Conservation (phyloP, 2,888 invertebrate species). For the Morpho deidamia region DNA sequence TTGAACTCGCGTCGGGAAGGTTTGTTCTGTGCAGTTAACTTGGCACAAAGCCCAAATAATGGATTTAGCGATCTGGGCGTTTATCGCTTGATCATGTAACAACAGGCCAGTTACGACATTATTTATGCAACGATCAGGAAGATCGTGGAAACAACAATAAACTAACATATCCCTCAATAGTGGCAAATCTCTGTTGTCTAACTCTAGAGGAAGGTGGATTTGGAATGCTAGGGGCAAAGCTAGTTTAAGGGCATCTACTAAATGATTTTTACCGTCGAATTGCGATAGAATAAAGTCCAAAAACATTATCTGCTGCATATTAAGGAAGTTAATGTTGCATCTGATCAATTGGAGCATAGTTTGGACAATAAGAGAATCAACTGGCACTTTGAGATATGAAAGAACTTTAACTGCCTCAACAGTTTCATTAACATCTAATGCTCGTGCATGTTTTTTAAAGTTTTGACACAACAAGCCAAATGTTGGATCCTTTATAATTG, state of each 20-base stretch:
- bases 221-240: slow-evolving; percentile 84
- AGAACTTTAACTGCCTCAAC: slow-evolving; percentile 80
- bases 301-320: slow-evolving; percentile 80
- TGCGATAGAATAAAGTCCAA: slow-evolving; percentile 77
- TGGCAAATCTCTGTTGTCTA: slow-evolving; percentile 73
- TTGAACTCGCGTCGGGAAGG: slow-evolving; percentile 59
- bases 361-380: slow-evolving; percentile 78
- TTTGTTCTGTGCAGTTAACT: slow-evolving; percentile 54
- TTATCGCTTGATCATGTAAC: slow-evolving; percentile 57
- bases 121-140: slow-evolving; percentile 72
- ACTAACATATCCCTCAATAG: slow-evolving; percentile 74
- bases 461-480: slow-evolving; percentile 79
- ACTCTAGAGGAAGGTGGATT: slow-evolving; percentile 76
- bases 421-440: slow-evolving; percentile 71
- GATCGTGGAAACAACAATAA: slow-evolving; percentile 67
- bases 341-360: slow-evolving; percentile 81
- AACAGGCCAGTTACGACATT: slow-evolving; percentile 72
- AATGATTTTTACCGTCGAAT: slow-evolving; percentile 68
- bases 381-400: slow-evolving; percentile 76
- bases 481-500: slow-evolving; percentile 71
- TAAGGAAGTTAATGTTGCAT: slow-evolving; percentile 79
- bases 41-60: slow-evolving; percentile 78
- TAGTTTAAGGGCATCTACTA: slow-evolving; percentile 80
- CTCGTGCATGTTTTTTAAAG: slow-evolving; percentile 73
- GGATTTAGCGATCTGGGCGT: slow-evolving; percentile 66